Evolutionary conservation across 2,888 invertebrate species (phyloP).

Genomic region (Himalopsyche anomala): DNA sequence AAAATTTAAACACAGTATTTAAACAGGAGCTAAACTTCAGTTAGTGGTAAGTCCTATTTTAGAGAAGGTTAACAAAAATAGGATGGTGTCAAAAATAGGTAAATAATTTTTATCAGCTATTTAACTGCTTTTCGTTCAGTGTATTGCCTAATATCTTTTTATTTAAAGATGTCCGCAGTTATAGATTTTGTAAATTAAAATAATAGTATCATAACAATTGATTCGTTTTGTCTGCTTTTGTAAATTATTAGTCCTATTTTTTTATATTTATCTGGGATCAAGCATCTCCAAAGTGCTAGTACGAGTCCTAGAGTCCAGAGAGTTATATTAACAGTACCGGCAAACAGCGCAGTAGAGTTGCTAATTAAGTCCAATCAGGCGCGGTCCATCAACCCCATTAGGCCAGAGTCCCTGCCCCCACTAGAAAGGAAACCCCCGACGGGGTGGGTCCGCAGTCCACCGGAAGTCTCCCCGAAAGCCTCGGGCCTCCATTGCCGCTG

Average conservation of each 20-base stretch:
- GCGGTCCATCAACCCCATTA: slow-evolving; percentile 76
- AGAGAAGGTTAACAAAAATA: too few relatives aligned
- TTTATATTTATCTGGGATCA: neutral
- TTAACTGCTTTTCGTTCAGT: too few relatives aligned
- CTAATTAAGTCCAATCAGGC: slow-evolving; percentile 80
- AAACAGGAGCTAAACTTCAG: too few relatives aligned
- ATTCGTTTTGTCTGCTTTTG: too few relatives aligned
- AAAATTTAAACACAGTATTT: too few relatives aligned
- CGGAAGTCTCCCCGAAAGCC: slow-evolving; percentile 34
- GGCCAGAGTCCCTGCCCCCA: slow-evolving; percentile 67
- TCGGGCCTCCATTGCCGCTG: slow-evolving; percentile 16
- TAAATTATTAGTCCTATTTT: neutral
- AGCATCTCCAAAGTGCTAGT: neutral
- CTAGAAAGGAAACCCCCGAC: slow-evolving; percentile 38
- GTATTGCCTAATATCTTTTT: too few relatives aligned
- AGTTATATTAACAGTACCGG: slow-evolving; percentile 68
- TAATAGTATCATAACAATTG: too few relatives aligned
- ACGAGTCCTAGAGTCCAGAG: slow-evolving; percentile 49
- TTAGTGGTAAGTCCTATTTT: too few relatives aligned
- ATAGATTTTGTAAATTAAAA: too few relatives aligned
- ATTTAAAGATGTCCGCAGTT: too few relatives aligned
- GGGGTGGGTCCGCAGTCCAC: slow-evolving; percentile 10
- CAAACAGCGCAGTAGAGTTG: slow-evolving; percentile 72
- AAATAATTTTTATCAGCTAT: too few relatives aligned
- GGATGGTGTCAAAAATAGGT: too few relatives aligned